Evolutionary conservation across 1,140 invertebrate species (phyloP).

Genomic region (Neodiprion pinetum): DNA sequence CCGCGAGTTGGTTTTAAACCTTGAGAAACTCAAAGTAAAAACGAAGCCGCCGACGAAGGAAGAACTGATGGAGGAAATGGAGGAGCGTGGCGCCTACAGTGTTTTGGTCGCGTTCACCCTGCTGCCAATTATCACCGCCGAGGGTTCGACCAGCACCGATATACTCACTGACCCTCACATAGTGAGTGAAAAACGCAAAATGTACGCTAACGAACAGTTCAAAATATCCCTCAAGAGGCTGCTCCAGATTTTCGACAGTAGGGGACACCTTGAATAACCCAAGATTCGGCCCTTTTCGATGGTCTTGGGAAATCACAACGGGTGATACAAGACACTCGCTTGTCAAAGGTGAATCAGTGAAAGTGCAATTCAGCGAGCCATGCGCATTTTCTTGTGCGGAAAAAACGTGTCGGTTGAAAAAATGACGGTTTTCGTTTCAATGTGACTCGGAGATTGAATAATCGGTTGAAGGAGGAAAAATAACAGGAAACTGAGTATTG

Average conservation of each 20-base stretch:
- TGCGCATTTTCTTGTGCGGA: no score
- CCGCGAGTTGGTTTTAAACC: neutral
- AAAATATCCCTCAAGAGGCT: constrained; percentile 1
- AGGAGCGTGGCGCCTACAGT: neutral
- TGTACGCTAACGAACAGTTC: neutral
- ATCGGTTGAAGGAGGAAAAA: neutral
- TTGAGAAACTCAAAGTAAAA: neutral
- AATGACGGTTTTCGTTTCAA: no score
- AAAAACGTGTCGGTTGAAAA: no score
- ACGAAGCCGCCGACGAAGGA: constrained; percentile 9
- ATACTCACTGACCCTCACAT: neutral
- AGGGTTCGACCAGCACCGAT: neutral
- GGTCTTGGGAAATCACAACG: neutral
- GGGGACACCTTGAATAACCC: neutral
- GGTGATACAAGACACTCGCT: no score
- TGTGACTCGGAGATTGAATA: neutral
- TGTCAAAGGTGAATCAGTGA: no score
- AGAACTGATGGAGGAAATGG: constrained; percentile 8
- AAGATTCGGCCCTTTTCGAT: neutral
- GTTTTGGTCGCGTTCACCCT: constrained; percentile 4
- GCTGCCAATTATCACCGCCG: neutral
- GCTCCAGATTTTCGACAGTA: neutral
- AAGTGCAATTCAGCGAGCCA: no score
- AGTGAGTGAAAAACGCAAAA: neutral
- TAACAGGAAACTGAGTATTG: no score